Base-by-base conservation (phyloP, 1,140 invertebrate species). In the Stratiolaelaps scimitus region DNA sequence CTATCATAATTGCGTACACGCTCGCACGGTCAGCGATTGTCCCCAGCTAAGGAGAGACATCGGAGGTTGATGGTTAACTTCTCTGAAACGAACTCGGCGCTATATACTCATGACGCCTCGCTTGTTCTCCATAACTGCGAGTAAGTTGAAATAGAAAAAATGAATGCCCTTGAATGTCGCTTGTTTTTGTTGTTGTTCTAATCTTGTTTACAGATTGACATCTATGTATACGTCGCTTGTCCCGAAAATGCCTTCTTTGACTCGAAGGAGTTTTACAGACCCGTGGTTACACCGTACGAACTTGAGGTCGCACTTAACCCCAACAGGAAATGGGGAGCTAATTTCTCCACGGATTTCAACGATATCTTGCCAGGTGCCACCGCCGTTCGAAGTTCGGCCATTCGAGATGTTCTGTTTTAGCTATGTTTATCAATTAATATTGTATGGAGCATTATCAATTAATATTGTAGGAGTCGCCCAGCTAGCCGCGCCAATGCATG, bases 241-340 rank as follows among this genome's bases (percentile, higher is more conserved):
- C 83, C 89, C 17, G 89, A 94, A 75, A 91, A 86, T 75, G 76
- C 76, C 19, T 76, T 92, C 48, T 84, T 89, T 69, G 85, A 88
- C 72, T 85, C 82, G 47, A 83, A 84, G 72, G 89, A 94, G 43
- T 92, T 89, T 74, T 86, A 88, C 66, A 87, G 86, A 72, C 90
- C 92, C 5, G 82, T 97, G 56, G 82, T 92, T 1, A 90, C 88
- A n/a, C 86, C 91, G 2, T 92, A 83, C 77, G 92, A 97, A 77
- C 78, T 94, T 44, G 92, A 96, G 78, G 78, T 93, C 40, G 92
- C 92, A 2, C 81, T 90, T 72, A 86, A 76, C 75, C 79, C 70
- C 79, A 79, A 71, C 78, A 80, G 73, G 75, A 78, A 69, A 66
- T 81, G 80, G 80, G 77, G 73, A 48, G 77, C 77, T 29, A 79